Evolutionary conservation across 2,797 vertebrate species (phyloP).

Genomic region (Chloroceryle amazona): DNA sequence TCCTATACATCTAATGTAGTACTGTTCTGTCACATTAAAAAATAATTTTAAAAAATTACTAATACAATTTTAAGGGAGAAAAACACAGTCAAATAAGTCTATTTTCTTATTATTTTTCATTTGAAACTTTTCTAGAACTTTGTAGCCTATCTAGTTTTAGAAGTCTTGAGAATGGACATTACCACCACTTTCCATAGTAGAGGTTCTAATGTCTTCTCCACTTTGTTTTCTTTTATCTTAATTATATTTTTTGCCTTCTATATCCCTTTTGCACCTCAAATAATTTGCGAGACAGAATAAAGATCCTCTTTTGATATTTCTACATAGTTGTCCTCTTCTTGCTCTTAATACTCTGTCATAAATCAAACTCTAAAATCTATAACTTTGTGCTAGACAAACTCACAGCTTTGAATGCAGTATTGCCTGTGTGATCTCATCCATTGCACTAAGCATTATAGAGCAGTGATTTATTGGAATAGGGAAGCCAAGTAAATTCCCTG

Average conservation of each 20-base stretch:
- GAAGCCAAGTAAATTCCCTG: conserved; percentile 40
- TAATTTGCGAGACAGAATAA: neutral
- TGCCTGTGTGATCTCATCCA: conserved; percentile 31
- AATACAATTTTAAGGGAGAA: neutral
- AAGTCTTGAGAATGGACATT: neutral
- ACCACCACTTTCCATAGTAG: neutral
- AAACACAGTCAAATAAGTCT: fast-evolving
- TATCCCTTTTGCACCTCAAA: neutral
- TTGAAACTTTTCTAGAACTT: neutral
- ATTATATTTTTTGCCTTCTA: neutral
- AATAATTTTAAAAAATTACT: neutral
- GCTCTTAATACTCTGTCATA: neutral
- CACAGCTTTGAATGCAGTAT: neutral
- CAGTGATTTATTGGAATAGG: conserved; percentile 45
- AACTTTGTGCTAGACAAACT: neutral
- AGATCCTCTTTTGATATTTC: neutral
- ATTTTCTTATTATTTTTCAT: neutral
- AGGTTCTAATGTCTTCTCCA: neutral
- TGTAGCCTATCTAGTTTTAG: neutral
- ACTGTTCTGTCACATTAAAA: neutral
- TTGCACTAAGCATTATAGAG: neutral
- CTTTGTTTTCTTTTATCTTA: neutral
- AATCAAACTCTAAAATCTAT: conserved; percentile 35
- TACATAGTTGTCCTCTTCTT: neutral
- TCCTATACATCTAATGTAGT: neutral